Evolutionary conservation across 1,140 invertebrate species (phyloP), one percentile per base, ranked within the genome.

Genomic region (Globodera ellingtonae): DNA sequence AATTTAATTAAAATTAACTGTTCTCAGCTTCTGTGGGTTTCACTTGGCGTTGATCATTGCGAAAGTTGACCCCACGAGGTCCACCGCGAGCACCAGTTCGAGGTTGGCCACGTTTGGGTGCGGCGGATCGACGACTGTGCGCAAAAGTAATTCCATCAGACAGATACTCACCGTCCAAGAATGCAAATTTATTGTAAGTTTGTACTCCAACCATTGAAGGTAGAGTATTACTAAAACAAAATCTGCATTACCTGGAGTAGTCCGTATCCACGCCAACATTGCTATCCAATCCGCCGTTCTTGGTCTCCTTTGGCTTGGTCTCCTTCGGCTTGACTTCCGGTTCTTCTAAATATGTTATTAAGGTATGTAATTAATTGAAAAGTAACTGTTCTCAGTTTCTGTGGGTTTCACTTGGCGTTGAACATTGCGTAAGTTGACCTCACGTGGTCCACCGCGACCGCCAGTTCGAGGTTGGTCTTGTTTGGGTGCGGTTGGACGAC

Each of bases 151-250:
- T 35, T 35, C 35, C 35, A 35, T 35, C 35, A 35, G 35, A 35
- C 35, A 35, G 35, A 35, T 35, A 35, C 35, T 13, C 46, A 77
- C 75, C 75, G 47, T 77, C 62, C 62, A 77, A 77, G 50, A 77
- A 77, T 35, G 75, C 75, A 46, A 77, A 77, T 66, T 77, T 77
- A 35, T 77, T 77, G 24, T 67, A 59, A 62, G 75, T 77, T 77
- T 65, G 52, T 44, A 77, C 75, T 77, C 75, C 75, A 77, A n/a
- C 75, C 75, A 77, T 77, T 77, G 9, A 62, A 47, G 48, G n/a
- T 62, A 35, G 75, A 50, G 6, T 21, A 77, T 18, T 77, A 70
- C 67, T 18, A 44, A 44, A 77, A 7, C 59, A 47, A 77, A 77
- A 18, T 21, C 67, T 5, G 75, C 13, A 62, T 18, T 18, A 18